Evolutionary conservation across 2,888 invertebrate species (phyloP), one percentile per base, ranked within the genome.

Genomic region (Nephrocerus scutellatus): DNA sequence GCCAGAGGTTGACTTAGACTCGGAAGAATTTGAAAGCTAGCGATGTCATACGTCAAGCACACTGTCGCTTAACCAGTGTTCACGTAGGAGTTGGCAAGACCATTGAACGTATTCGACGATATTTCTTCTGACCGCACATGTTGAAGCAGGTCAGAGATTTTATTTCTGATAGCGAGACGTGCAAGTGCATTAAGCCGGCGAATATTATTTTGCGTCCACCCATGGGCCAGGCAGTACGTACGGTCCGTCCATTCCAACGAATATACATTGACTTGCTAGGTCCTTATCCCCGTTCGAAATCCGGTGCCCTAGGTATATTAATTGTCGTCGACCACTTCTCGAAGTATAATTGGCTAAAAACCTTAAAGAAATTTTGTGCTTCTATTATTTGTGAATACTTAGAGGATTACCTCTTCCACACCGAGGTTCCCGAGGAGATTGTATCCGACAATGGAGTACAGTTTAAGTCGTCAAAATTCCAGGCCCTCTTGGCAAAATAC

Each of bases 401-500:
- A n/a, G 28, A 29, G 14, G 21, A 43, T 18, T 45, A 52, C 2
- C 20, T 42, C 9, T 51, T 55, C 21, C 41, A 49, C 15, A 22
- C 46, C 9, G 54, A 51, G 13, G 44, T 49, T 22, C 48, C 50
- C 9, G 26, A 44, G 31, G n/a, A 19, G 3, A 18, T 51, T 21
- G 44, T 48, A 8, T 40, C 42, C 6, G 55, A 59, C 15, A 57
- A 55, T 43, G 54, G 55, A 1, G 31, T 39, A 3, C 53, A 53
- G 33, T 54, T 50, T 40, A 31, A 32, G 7, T 34, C 44, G 1
- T 26, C 26, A 14, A 7, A 33, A 15, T 51, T 47, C 18, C 21
- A 46, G 8, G 10, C 23, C 8, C 35, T 49, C 7, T 22, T 44
- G 4, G 13, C 14, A 16, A 23, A 22, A 6, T 52, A 49, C 25